These are phyloP conservation scores for Uria lomvia DNA, from an alignment of 2,113 vertebrate genomes.

Conservation along the genomic window DNA sequence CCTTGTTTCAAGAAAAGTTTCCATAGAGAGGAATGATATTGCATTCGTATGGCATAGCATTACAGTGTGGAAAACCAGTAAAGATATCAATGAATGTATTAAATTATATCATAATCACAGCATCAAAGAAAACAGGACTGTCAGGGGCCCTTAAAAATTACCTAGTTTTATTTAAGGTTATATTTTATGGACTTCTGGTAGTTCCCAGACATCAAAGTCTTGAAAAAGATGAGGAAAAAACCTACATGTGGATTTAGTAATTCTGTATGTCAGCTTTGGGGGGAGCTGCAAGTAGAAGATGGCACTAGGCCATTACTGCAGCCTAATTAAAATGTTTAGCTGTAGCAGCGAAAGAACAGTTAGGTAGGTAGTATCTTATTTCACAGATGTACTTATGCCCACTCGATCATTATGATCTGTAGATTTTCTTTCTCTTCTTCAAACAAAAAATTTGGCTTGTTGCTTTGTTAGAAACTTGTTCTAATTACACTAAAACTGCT, in stretches of 20 bases:
- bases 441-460: background rate
- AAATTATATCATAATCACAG: background rate
- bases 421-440: background rate
- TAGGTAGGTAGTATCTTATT: background rate
- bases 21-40: background rate
- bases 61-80: background rate
- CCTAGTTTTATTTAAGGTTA: background rate
- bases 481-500: background rate
- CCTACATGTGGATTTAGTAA: too few relatives aligned
- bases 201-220: background rate
- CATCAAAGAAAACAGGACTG: background rate
- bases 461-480: background rate
- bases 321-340: background rate
- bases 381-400: background rate
- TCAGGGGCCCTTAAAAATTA: background rate
- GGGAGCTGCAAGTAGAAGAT: background rate
- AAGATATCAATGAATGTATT: background rate
- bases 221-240: background rate
- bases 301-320: background rate
- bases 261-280: background rate
- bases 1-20: background rate
- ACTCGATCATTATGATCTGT: background rate
- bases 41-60: background rate
- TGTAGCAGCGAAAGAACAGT: background rate
- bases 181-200: background rate